A percentile compares a stretch with the other conserved stretches of the same genome.
Conservation (phyloP, 64 coral and sea anemone species). For the Montipora sp. region DNA sequence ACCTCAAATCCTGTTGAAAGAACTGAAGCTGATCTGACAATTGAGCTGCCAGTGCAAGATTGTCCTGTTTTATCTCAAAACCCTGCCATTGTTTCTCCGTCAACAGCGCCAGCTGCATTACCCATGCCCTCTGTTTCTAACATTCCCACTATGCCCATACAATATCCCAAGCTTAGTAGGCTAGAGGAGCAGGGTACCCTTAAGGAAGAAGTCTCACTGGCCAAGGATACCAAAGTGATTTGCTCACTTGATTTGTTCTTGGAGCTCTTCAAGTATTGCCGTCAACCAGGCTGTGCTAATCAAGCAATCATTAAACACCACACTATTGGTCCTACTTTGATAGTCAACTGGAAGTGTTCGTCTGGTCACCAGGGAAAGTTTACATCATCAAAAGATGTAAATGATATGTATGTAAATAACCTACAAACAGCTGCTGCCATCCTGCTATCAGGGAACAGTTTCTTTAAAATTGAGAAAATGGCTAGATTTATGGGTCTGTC, state of each 20-base stretch:
- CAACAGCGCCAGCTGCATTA: not conserved
- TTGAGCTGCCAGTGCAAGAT: not conserved
- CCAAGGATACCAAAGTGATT: not conserved
- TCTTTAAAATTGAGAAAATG: not conserved
- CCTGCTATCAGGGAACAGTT: constrained; percentile 14
- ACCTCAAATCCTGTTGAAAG: not conserved
- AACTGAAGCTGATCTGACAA: not conserved
- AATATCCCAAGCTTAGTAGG: not conserved
- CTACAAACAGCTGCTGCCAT: not conserved
- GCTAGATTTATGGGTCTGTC: not conserved
- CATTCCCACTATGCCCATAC: not conserved
- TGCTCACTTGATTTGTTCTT: not conserved
- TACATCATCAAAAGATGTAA: constrained; percentile 13
- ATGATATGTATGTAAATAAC: constrained; percentile 14
- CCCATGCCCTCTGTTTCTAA: not conserved
- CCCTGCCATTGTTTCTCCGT: not conserved
- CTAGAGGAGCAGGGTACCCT: not conserved
- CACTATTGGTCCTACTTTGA: not conserved
- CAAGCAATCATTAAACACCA: constrained; percentile 2
- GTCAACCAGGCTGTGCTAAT: constrained; percentile 4
- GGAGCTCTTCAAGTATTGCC: not conserved
- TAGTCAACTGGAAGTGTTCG: not conserved
- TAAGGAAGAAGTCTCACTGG: not conserved
- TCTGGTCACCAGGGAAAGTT: constrained; percentile 16
- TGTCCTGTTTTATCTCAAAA: no score